Evolutionary conservation across 2,888 invertebrate species (phyloP).

Genomic region (Lasioglossum lativentre): DNA sequence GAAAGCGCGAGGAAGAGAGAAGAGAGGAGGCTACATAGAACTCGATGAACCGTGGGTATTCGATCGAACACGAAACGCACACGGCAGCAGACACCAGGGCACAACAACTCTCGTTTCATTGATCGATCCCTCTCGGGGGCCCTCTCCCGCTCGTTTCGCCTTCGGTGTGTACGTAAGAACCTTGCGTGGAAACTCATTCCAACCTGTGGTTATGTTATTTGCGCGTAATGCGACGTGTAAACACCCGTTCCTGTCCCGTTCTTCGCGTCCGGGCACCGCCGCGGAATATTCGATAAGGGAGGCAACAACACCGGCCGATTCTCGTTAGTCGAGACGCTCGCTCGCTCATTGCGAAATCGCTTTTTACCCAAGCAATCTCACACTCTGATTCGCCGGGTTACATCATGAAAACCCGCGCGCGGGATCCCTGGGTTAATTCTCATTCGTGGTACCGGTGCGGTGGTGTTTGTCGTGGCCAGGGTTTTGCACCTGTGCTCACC

Average conservation of each 20-base stretch:
- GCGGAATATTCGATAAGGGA: slow-evolving; percentile 40
- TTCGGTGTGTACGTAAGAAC: slow-evolving; percentile 14
- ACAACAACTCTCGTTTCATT: not conserved
- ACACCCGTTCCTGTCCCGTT: slow-evolving; percentile 17
- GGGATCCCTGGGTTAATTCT: not conserved
- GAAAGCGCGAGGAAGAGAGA: not conserved
- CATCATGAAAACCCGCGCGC: slow-evolving; percentile 45
- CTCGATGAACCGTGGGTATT: not conserved
- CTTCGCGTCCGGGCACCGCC: slow-evolving; percentile 8
- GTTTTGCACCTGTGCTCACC: not conserved
- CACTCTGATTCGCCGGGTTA: slow-evolving; percentile 58
- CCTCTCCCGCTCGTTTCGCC: not conserved
- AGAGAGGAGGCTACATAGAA: not conserved
- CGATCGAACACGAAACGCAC: not conserved
- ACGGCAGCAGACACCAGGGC: not conserved
- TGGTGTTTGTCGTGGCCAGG: not conserved
- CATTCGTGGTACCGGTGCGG: not conserved
- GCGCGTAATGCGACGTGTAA: slow-evolving; percentile 20
- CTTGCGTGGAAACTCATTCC: slow-evolving; percentile 13
- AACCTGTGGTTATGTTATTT: slow-evolving; percentile 17
- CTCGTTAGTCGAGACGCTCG: not conserved
- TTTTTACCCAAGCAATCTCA: slow-evolving; percentile 45
- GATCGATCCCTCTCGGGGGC: not conserved
- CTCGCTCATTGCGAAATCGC: slow-evolving; percentile 43
- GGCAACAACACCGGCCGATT: slow-evolving; percentile 20